Evolutionary conservation across 2,888 invertebrate genomes (phyloP), one percentile per base, ranked within the genome.

Genomic region (Eupelmus urozonus): DNA sequence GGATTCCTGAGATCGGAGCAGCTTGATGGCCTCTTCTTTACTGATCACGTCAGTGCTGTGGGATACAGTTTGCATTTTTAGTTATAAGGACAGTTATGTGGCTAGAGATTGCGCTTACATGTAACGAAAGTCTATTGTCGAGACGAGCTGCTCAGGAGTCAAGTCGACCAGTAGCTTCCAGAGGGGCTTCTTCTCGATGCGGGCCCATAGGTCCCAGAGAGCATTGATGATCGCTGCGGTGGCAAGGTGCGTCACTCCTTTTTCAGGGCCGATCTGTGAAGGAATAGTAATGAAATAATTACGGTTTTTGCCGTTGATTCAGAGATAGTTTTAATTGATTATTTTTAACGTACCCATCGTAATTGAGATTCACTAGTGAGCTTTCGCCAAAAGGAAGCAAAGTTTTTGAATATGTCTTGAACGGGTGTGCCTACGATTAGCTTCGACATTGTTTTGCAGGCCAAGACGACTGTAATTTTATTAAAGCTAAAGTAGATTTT

Each of bases 191-290:
- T 93, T 92, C 87, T 96, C 94, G 9, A 95, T 90, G 84, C 95
- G 93, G 0, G 94, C 97, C 97, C 97, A 97, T 70, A 97, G 90
- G 89, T 98, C 98, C 97, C 97, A 98, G 1, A 97, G 88, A 0
- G 96, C 95, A 89, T 97, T 98, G n/a, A 97, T 90, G 70, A 97
- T 93, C 9, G 96, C 97, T 0, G 96, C 97, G 1, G 94, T 94
- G 0, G 97, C 97, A 82, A 98, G 91, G 90, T 97, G 97, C 13
- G 93, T 94, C 0, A 95, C 97, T 11, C 97, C 97, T 90, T 97
- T 97, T 88, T 97, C 97, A 13, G 97, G 97, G 0, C 97, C 97
- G 69, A 97, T 92, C 96, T 96, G 40, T 55, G 20, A 40, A n/a
- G 18, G 9, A n/a, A n/a, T n/a, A n/a, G n/a, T n/a, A 13, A 29